Evolutionary conservation across 1,140 invertebrate genomes (phyloP).

Genomic region (Atta colombica): DNA sequence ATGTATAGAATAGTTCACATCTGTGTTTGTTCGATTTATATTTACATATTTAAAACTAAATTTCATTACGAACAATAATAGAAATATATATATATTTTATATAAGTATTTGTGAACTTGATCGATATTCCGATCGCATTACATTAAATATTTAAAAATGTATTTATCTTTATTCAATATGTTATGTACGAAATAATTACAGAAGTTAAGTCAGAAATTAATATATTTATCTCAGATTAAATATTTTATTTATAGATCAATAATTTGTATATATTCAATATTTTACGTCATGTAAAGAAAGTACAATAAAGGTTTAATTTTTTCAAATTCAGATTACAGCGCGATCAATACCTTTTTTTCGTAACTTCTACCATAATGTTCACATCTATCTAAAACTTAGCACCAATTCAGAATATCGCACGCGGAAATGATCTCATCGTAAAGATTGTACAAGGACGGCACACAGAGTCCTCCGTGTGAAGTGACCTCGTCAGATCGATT

Average conservation of each 20-base stretch:
- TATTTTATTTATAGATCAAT: slow-evolving; percentile 9
- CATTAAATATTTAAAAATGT: slow-evolving; percentile 9
- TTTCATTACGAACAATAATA: background rate
- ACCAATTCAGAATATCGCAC: slow-evolving; percentile 48
- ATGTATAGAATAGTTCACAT: background rate
- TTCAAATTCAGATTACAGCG: slow-evolving; percentile 17
- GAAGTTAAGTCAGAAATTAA: background rate
- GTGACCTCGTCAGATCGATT: slow-evolving; percentile 72
- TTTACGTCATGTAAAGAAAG: background rate
- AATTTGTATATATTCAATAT: background rate
- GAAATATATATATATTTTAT: background rate
- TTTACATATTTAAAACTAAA: background rate
- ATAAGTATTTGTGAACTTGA: background rate
- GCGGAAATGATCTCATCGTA: slow-evolving; percentile 56
- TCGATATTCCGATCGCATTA: background rate
- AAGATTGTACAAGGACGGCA: slow-evolving; percentile 49
- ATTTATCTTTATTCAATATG: background rate
- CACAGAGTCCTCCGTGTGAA: slow-evolving; percentile 65
- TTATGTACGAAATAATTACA: background rate
- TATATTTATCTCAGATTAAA: background rate
- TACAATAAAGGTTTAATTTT: slow-evolving; percentile 4
- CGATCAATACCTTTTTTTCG: slow-evolving; percentile 14
- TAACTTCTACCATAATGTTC: slow-evolving; percentile 36
- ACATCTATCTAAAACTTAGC: slow-evolving; percentile 40
- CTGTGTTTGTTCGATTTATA: background rate